These are phyloP conservation scores for Neuroterus valhalla DNA, from an alignment of 1,140 invertebrate genomes.

Conservation along the genomic window DNA sequence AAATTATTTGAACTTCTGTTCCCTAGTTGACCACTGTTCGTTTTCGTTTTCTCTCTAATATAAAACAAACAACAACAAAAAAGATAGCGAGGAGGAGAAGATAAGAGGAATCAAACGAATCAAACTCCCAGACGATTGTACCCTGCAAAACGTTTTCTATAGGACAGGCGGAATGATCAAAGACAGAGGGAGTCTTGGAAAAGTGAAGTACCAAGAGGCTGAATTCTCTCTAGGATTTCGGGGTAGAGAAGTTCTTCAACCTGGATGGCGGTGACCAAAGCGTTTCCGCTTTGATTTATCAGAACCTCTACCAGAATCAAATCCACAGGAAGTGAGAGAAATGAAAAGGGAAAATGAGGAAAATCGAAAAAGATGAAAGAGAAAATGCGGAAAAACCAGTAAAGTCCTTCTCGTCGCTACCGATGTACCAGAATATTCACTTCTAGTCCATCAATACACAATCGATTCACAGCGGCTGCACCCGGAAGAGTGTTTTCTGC, in stretches of 20 bases:
- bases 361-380: no score
- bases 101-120: background rate
- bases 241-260: background rate
- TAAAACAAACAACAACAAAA: background rate
- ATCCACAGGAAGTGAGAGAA: constrained; percentile 10
- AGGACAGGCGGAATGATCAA: constrained; percentile 6
- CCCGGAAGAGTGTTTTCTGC: no score
- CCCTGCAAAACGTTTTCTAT: background rate
- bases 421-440: no score
- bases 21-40: background rate
- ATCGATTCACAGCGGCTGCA: no score
- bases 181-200: background rate
- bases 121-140: background rate
- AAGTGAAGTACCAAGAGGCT: constrained; percentile 1
- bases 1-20: background rate
- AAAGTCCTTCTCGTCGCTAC: no score
- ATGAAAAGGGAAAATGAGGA: background rate
- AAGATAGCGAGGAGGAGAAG: background rate
- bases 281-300: background rate
- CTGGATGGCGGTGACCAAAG: background rate
- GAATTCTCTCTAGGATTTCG: background rate
- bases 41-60: background rate
- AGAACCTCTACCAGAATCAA: background rate
- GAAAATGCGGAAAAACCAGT: no score
- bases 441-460: no score